Base-by-base conservation (phyloP, 1,140 invertebrate genomes). In the Procambarus virginalis region DNA sequence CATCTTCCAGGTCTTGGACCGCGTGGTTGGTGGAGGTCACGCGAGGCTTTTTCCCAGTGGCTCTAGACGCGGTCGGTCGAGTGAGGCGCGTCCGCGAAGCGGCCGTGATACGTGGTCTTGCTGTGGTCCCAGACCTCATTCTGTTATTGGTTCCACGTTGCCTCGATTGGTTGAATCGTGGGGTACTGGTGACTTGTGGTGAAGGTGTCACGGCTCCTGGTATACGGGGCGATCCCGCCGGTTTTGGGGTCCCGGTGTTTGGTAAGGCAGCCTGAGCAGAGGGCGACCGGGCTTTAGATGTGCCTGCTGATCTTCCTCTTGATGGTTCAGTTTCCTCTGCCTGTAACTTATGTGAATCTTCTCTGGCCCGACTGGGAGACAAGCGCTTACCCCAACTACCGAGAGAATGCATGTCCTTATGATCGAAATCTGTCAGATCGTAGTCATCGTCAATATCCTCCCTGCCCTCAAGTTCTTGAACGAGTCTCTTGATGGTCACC, bases 401-500 rank as follows among this genome's bases (percentile, higher is more conserved):
- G 55, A 82, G 45, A 2, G 77, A 58, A n/a, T 88, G 9, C 10
- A 82, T 64, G 78, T 88, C 82, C n/a, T 80, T 73, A 12, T 22
- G 77, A 46, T 68, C 80, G 51, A 88, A 55, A 6, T 14, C 10
- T 17, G 77, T 4, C 9, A 82, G 34, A 34, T 88, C 86, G 9
- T 75, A 14, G 46, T 79, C 22, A 46, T 79, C 22, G 3, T 79
- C 77, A 22, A 10, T n/a, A 20, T 73, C 68, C 10, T 82, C 60
- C 58, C 9, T 68, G 22, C 10, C 80, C 80, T 82, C 58, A 68
- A 17, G n/a, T 46, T 64, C n/a, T 6, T n/a, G 55, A 51, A 86
- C 17, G 8, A 81, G 88, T 20, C 88, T 60, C n/a, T 73, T 55
- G 8, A 89, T 34, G 20, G 73, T 89, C n/a, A 89, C 88, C 14